Evolutionary conservation across 1,140 invertebrate genomes (phyloP), one percentile per base, ranked within the genome.

Genomic region (Pentalonia nigronervosa): DNA sequence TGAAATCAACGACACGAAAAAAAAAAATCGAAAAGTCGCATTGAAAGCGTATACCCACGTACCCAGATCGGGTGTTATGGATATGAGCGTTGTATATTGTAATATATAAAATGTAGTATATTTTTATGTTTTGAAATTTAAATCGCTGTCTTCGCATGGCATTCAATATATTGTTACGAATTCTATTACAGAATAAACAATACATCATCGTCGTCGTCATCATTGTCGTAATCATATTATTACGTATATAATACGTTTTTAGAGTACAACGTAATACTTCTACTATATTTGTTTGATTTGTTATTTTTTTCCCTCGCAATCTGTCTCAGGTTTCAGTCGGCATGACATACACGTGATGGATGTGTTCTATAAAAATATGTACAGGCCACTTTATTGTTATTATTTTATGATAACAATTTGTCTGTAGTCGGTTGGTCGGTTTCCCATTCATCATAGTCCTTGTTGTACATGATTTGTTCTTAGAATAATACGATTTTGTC

Each of bases 381-480:
- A 67, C 89, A n/a, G 11, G 36, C 11, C 60, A 90, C 48, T 56
- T 89, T 60, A 90, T 90, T 90, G n/a, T 36, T 60, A 90, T 60
- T 60, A 90, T 67, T 36, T 30, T 60, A 45, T 60, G 41, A 30
- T 90, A 90, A 56, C 50, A 60, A 90, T 90, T 90, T n/a, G 53
- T 90, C 60, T 90, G 48, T 90, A 60, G 53, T 90, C 53, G 17
- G 36, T 11, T 67, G 60, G 60, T 67, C 60, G 60, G 60, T 60
- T 90, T 56, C 89, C 36, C 89, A 90, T 90, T 90, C 23, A 90
- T 90, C 53, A 90, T 90, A 23, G 6, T 90, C 36, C 30, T 90
- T 90, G 14, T 56, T 90, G 36, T 56, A 90, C 86, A 34, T 23
- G 47, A 88, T 88, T 88, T 21, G 47, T 88, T 88, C 21, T 34